Evolutionary conservation across 2,888 invertebrate species (phyloP).

Genomic region (Orchestes rusci): DNA sequence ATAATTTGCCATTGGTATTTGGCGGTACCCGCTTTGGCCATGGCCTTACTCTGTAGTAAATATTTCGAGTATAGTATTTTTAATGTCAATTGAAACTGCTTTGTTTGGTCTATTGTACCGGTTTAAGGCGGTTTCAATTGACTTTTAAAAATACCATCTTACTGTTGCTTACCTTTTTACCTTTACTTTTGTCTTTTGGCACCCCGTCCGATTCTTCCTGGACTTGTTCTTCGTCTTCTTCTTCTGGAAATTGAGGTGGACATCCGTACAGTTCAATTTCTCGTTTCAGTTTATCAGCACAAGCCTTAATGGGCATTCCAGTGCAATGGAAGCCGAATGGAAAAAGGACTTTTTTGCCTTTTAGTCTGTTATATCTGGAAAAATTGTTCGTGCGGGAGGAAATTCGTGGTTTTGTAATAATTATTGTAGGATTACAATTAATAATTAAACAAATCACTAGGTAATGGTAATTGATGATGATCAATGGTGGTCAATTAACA

Average conservation of each 20-base stretch:
- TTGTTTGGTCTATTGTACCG: no score
- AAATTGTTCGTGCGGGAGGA: no score
- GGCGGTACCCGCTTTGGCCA: conserved; percentile 79
- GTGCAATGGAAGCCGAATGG: conserved; percentile 99
- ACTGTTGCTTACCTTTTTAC: conserved; percentile 67
- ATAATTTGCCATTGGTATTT: conserved; percentile 99
- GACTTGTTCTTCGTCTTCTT: conserved; percentile 44
- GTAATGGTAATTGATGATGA: no score
- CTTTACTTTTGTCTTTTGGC: conserved; percentile 81
- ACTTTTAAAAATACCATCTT: no score
- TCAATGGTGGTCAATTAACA: no score
- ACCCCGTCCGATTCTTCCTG: conserved; percentile 51
- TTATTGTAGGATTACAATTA: no score
- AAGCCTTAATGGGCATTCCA: conserved; percentile 99
- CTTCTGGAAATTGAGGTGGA: conserved; percentile 83
- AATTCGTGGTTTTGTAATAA: no score
- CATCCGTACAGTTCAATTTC: conserved; percentile 89
- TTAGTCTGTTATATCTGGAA: conserved; percentile 76
- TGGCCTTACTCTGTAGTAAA: conserved; percentile 75
- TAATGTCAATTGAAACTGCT: no score
- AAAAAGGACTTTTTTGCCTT: conserved; percentile 86
- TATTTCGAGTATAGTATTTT: neutral
- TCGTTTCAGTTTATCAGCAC: conserved; percentile 92
- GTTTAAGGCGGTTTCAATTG: no score
- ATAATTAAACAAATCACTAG: no score